phyloP scores from a whole-genome alignment of 1,140 invertebrate genomes.

The Gryllus bimaculatus region DNA sequence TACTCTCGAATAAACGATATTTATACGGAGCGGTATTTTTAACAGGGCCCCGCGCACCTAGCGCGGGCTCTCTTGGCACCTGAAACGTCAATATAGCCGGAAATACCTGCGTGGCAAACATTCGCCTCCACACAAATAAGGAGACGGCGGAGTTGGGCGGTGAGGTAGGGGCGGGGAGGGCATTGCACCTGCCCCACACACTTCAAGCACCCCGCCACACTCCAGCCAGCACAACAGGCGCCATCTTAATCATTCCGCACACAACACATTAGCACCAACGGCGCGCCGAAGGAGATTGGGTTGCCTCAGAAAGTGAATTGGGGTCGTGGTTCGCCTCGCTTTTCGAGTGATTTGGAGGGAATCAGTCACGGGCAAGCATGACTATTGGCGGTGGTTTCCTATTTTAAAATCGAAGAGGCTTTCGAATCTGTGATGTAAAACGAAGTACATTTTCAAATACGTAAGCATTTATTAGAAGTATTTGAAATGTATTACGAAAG shows the following conservation, averaged over 20 bases:
- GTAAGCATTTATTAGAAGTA: too few species aligned
- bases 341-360: too few species aligned
- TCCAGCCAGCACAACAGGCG: not conserved
- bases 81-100: not conserved
- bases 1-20: conserved; percentile 1
- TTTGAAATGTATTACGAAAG: too few species aligned
- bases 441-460: too few species aligned
- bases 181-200: not conserved
- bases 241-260: not conserved
- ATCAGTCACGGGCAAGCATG: too few species aligned
- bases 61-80: not conserved
- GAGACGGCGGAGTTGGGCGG: too few species aligned
- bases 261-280: not conserved
- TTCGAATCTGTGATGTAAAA: too few species aligned
- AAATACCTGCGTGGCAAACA: not conserved
- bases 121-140: not conserved
- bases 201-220: not conserved
- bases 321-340: too few species aligned
- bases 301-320: too few species aligned
- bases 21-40: not conserved
- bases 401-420: too few species aligned
- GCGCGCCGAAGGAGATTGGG: too few species aligned
- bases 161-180: not conserved
- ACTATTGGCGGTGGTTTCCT: too few species aligned
- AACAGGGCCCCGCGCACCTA: not conserved